Percentiles rank a stretch among this genome's conserved stretches.
Conservation (phyloP, 2,113 vertebrate species). For the Okapia johnstoni region DNA sequence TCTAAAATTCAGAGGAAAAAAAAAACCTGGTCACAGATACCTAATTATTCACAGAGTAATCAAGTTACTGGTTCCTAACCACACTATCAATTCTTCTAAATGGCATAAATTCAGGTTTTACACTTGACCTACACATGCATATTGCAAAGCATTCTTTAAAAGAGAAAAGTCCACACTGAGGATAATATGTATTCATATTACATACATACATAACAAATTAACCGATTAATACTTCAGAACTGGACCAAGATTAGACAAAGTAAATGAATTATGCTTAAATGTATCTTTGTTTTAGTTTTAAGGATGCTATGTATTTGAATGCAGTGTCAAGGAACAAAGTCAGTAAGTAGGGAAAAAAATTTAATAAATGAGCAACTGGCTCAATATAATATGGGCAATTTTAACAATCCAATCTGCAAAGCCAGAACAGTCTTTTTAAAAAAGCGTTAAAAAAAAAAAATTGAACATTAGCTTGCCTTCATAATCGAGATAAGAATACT, state of each 20-base stretch:
- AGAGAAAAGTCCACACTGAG: background rate
- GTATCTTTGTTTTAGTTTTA: background rate
- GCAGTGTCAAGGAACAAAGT: background rate
- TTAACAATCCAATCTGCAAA: background rate
- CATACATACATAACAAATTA: background rate
- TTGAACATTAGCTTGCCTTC: background rate
- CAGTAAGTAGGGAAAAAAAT: background rate
- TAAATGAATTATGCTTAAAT: background rate
- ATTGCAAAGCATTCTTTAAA: background rate
- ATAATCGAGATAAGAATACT: background rate
- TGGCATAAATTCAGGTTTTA: background rate
- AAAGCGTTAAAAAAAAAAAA: background rate
- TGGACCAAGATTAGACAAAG: background rate
- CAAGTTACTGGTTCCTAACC: constrained; percentile 2
- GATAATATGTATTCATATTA: background rate
- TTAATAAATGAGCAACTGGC: background rate
- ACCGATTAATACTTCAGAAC: background rate
- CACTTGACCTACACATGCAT: background rate
- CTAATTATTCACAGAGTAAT: background rate
- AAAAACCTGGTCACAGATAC: background rate
- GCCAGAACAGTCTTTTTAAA: background rate
- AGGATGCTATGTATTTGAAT: background rate
- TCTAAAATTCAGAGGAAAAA: constrained; percentile 8
- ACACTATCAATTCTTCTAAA: background rate
- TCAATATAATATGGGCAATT: background rate